phyloP scores from a whole-genome alignment of 2,113 vertebrate genomes.

The Rhynchomys soricoides region DNA sequence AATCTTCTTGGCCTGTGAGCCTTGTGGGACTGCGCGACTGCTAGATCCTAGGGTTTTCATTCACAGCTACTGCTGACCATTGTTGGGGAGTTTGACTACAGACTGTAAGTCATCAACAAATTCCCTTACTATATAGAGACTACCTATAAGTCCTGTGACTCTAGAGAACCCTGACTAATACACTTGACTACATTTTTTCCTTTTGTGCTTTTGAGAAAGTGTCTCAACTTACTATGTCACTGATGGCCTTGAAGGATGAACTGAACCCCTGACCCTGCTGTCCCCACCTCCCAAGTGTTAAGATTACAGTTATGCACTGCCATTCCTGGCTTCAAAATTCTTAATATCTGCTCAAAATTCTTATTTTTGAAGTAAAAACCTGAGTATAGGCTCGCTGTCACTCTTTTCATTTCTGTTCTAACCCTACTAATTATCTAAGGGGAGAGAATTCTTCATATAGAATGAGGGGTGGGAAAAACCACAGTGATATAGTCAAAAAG shows the following conservation, averaged over 20 bases:
- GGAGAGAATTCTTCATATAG: neutral
- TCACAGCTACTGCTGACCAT: too few relatives aligned
- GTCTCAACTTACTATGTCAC: neutral
- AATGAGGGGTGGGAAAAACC: neutral
- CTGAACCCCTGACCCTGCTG: neutral
- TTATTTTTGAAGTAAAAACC: slow-evolving; percentile 15
- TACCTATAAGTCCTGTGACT: too few relatives aligned
- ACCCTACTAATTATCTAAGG: slow-evolving; percentile 1
- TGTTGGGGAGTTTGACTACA: too few relatives aligned
- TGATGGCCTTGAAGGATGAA: neutral
- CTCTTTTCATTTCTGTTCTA: slow-evolving; percentile 17
- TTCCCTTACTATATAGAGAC: too few relatives aligned
- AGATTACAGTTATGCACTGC: neutral
- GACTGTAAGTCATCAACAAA: too few relatives aligned
- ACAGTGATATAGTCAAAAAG: slow-evolving; percentile 7
- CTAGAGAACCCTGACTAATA: too few relatives aligned
- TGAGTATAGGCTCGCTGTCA: neutral
- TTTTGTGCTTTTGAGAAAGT: neutral
- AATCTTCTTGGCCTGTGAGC: too few relatives aligned
- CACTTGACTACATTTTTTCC: neutral
- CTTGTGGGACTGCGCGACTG: too few relatives aligned
- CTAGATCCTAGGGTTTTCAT: too few relatives aligned
- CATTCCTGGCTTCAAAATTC: neutral
- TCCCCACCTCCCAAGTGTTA: neutral
- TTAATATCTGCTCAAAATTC: slow-evolving; percentile 25